These are phyloP conservation scores for Synergus japonicus DNA, from an alignment of 2,888 invertebrate species.

Conservation along the genomic window DNA sequence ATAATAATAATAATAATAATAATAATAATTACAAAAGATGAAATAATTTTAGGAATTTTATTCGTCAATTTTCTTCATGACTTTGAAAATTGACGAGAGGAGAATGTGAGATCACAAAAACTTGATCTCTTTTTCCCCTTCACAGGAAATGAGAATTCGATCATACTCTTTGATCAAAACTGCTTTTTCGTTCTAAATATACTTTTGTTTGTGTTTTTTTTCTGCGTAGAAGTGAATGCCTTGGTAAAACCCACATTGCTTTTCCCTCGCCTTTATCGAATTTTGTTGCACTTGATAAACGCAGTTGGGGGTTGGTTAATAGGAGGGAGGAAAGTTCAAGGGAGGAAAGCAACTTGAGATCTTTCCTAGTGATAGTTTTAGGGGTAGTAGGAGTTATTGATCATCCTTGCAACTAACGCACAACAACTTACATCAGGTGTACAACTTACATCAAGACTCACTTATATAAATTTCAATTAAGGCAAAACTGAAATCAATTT, in stretches of 20 bases:
- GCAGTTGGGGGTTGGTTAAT: neutral
- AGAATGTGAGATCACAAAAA: neutral
- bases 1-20: too few species aligned
- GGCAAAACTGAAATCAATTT: neutral
- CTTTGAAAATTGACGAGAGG: neutral
- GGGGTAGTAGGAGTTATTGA: constrained; percentile 55
- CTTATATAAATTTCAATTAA: constrained; percentile 6
- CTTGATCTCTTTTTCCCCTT: neutral
- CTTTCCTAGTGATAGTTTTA: constrained; percentile 52
- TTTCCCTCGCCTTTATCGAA: neutral
- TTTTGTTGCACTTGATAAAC: neutral
- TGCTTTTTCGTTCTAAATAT: neutral
- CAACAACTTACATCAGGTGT: neutral
- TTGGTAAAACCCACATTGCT: neutral
- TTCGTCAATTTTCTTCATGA: neutral
- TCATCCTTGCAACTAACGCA: constrained; percentile 50
- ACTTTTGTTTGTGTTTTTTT: neutral
- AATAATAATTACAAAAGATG: neutral
- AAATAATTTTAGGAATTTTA: neutral
- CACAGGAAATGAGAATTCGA: constrained; percentile 16
- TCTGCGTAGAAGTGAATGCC: neutral
- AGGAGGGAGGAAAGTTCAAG: neutral
- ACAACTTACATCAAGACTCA: neutral
- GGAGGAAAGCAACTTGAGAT: constrained; percentile 53
- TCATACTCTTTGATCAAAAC: neutral